These are phyloP conservation scores for Myotis yumanensis DNA, from an alignment of 2,113 vertebrate species.

Conservation along the genomic window DNA sequence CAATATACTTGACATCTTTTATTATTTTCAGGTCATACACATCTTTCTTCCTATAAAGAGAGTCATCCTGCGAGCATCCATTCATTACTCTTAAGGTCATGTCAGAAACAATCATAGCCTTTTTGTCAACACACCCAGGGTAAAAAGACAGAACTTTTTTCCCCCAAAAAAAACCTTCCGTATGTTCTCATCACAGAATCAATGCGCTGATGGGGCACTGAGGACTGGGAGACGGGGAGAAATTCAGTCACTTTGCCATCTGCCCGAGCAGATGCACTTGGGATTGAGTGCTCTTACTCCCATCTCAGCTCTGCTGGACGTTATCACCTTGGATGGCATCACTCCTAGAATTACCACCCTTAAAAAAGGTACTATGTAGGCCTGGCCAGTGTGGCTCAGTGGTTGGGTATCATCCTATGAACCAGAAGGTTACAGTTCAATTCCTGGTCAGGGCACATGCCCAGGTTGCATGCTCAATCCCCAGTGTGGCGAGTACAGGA, in stretches of 20 bases:
- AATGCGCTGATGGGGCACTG: conserved; percentile 39
- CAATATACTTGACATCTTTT: conserved; percentile 68
- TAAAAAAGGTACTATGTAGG: conserved; percentile 32
- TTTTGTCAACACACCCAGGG: conserved; percentile 31
- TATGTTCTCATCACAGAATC: conserved; percentile 67
- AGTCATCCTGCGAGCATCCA: conserved; percentile 56
- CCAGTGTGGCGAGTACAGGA: no score
- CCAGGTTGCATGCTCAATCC: no score
- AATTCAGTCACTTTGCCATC: conserved; percentile 50
- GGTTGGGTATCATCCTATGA: no score
- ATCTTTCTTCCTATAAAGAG: conserved; percentile 72
- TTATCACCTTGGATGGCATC: conserved; percentile 34
- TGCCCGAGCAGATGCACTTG: conserved; percentile 56
- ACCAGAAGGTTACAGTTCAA: no score
- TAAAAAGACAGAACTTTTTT: conserved; percentile 23
- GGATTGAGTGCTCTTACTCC: conserved; percentile 27
- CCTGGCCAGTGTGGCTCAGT: no score
- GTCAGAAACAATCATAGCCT: conserved; percentile 69
- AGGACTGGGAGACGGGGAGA: background rate
- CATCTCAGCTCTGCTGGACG: background rate
- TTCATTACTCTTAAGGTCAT: conserved; percentile 70
- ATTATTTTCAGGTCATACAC: conserved; percentile 61
- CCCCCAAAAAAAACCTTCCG: background rate
- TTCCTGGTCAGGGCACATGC: no score
- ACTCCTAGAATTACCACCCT: conserved; percentile 45